Conservation (phyloP, 2,797 vertebrate species). For the Mionectes olivaceus region DNA sequence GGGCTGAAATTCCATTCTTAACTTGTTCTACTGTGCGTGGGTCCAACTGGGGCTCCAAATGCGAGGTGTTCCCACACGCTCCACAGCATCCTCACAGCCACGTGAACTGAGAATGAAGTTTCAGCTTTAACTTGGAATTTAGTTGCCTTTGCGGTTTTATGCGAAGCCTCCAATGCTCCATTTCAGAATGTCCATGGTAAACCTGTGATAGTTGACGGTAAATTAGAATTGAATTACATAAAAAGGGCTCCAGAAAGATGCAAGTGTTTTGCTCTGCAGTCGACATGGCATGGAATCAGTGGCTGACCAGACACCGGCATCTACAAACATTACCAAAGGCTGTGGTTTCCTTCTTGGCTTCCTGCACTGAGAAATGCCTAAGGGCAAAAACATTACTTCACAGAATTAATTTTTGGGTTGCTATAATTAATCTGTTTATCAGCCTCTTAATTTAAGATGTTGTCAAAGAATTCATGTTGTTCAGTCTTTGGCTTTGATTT, state of each 20-base stretch:
- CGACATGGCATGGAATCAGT: background rate
- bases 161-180: background rate
- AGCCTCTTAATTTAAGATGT: background rate
- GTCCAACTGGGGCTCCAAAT: background rate
- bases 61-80: background rate
- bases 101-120: background rate
- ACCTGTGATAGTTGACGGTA: background rate
- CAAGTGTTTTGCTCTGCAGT: background rate
- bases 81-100: background rate
- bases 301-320: background rate
- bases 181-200: background rate
- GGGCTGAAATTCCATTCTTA: slow-evolving; percentile 43
- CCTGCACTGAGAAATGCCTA: background rate
- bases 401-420: background rate
- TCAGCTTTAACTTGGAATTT: slow-evolving; percentile 20
- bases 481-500: background rate
- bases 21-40: background rate
- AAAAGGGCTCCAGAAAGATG: background rate
- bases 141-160: slow-evolving; percentile 18
- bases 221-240: slow-evolving; percentile 24
- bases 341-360: background rate
- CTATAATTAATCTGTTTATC: background rate
- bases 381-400: background rate
- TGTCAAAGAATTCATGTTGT: background rate
- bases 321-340: background rate